Conservation (phyloP, 2,113 vertebrate genomes). For the Amia ocellicauda region DNA sequence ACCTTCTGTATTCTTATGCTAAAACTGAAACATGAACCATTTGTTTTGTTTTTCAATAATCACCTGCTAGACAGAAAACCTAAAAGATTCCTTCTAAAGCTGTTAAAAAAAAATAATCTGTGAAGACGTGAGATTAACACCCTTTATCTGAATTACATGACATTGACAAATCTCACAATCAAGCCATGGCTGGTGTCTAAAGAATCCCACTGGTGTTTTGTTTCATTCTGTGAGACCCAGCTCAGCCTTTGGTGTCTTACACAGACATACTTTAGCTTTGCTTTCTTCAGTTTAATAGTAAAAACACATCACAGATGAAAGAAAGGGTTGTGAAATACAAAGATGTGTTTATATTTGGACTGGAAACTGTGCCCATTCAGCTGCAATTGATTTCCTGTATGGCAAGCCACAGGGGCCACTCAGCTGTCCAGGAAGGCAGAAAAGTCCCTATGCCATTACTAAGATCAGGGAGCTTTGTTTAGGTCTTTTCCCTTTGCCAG, state of each 20-base stretch:
- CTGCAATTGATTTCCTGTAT: conserved; percentile 65
- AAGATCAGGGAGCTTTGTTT: conserved; percentile 43
- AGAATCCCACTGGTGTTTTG: no score
- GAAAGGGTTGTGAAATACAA: neutral
- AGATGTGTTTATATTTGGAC: conserved; percentile 42
- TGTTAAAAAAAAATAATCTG: no score
- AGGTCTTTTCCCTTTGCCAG: conserved; percentile 39
- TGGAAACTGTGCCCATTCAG: conserved; percentile 50
- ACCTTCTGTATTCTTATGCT: no score
- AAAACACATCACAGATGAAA: conserved; percentile 17
- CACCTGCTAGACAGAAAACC: no score
- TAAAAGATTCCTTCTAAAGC: no score
- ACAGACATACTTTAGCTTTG: neutral
- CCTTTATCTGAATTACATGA: no score
- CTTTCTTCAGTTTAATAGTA: conserved; percentile 30
- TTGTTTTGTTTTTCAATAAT: no score
- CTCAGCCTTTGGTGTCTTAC: neutral
- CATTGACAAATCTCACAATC: no score
- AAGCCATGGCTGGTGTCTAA: no score
- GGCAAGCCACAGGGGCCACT: conserved; percentile 52
- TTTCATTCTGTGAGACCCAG: no score
- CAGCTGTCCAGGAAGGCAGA: conserved; percentile 48
- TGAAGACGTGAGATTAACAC: no score
- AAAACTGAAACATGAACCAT: no score
- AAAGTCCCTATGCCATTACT: conserved; percentile 41